These are phyloP conservation scores for Cecidostiba fungosa DNA, from an alignment of 2,888 invertebrate genomes.

Conservation along the genomic window DNA sequence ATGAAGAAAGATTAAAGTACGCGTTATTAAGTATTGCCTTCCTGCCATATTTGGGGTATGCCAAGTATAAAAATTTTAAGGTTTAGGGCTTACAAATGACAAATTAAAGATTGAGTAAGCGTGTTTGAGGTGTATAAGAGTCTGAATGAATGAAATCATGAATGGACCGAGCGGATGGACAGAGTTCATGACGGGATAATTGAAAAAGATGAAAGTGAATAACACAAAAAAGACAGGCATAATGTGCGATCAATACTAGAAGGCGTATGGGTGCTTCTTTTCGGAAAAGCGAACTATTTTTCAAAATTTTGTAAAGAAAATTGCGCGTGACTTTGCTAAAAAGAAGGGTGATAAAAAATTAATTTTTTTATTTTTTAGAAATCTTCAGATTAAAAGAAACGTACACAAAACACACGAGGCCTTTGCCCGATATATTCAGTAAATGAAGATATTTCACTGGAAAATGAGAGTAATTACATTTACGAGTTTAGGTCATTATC, in stretches of 20 bases:
- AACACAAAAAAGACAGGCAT: conserved; percentile 50
- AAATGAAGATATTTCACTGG: conserved; percentile 64
- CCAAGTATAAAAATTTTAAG: conserved; percentile 82
- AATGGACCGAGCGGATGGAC: conserved; percentile 35
- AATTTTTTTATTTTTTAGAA: conserved; percentile 64
- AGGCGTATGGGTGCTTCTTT: conserved; percentile 71
- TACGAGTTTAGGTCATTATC: conserved; percentile 66
- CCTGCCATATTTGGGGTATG: conserved; percentile 85
- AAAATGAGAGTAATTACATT: conserved; percentile 64
- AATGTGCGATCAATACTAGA: conserved; percentile 62
- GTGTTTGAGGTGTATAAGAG: conserved; percentile 60
- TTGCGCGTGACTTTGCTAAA: conserved; percentile 70
- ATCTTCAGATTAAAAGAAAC: conserved; percentile 64
- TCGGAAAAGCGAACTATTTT: conserved; percentile 76
- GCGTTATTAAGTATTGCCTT: conserved; percentile 83
- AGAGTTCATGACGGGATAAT: conserved; percentile 27
- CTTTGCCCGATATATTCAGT: conserved; percentile 68
- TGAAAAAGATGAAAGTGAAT: conserved; percentile 56
- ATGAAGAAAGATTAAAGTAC: conserved; percentile 70
- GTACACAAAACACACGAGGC: conserved; percentile 70
- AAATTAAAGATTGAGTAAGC: conserved; percentile 67
- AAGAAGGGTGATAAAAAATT: conserved; percentile 63
- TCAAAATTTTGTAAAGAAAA: conserved; percentile 77
- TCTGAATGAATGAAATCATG: conserved; percentile 63
- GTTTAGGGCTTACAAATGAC: conserved; percentile 77